Base-by-base conservation (phyloP, 2,888 invertebrate species). In the Priocnemis perturbator region DNA sequence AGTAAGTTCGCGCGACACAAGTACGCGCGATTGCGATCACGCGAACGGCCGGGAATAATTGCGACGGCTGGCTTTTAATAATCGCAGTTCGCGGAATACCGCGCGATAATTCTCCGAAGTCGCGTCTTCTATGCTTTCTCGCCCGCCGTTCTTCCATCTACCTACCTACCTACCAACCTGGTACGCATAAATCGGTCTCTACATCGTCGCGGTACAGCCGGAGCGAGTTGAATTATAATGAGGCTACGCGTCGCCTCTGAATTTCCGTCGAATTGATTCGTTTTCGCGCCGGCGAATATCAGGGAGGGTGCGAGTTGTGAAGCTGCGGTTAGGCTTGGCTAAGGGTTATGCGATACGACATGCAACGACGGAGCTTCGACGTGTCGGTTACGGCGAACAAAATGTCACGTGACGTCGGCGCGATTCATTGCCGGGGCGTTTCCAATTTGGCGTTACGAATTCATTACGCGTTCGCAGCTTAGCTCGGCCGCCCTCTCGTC, bases 1-100 rank as follows among this genome's bases (percentile, higher is more conserved):
- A 37, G 37, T 37, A 5, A 37, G 2, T 37, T 11, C 37, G 11
- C 17, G 2, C n/a, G 50, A 14, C 19, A 50, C 50, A 50, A 50
- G 19, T 50, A 74, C 61, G 61, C 60, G 56, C 64, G 74, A 76
- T 76, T 71, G 65, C 60, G 69, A 76, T 69, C 66, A 37, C 61
- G 60, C 56, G 58, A 68, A 50, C 50, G 59, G 26, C 60, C 57
- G 71, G 59, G 64, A 66, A 60, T 64, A 70, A 72, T 30, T 57
- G 55, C 57, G 59, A 37, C 26, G 47, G 20, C 21, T n/a, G 37
- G 23, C 48, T 64, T 65, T 69, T 71, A 70, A 71, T 65, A 20
- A 20, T 55, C 55, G 17, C 3, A 23, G 21, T 3, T 21, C 55
- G 21, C 20, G 14, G 23, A 15, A 7, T 20, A 15, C 55, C 14